phyloP scores from a whole-genome alignment of 2,888 invertebrate genomes.

The Limulus polyphemus region DNA sequence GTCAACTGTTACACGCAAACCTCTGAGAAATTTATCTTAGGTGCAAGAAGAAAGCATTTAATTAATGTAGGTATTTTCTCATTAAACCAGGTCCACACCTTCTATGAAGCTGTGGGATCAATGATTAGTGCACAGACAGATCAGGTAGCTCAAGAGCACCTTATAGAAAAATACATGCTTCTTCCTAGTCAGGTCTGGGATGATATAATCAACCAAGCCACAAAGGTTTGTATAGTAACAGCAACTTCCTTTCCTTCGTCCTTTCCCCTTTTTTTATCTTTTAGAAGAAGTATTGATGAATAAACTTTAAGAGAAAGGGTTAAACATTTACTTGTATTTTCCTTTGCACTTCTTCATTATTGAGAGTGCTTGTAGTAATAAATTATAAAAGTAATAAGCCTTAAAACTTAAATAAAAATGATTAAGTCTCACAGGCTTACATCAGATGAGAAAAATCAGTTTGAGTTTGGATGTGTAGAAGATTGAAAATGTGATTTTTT shows the following conservation, averaged over 20 bases:
- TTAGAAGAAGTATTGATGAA: slow-evolving; percentile 93
- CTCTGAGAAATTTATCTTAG: too few relatives aligned
- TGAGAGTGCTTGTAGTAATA: too few relatives aligned
- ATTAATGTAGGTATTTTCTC: too few relatives aligned
- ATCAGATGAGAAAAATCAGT: too few relatives aligned
- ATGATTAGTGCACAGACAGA: slow-evolving; percentile 97
- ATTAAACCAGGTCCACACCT: slow-evolving; percentile 60
- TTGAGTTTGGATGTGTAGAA: too few relatives aligned
- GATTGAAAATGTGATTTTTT: too few relatives aligned
- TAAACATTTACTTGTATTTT: background rate
- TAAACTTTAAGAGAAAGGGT: slow-evolving; percentile 14
- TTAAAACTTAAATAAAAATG: too few relatives aligned
- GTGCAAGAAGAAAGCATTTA: too few relatives aligned
- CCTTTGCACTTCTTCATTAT: background rate
- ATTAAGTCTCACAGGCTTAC: too few relatives aligned
- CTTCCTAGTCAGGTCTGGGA: slow-evolving; percentile 98
- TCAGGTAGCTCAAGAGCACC: slow-evolving; percentile 72
- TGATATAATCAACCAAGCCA: slow-evolving; percentile 91
- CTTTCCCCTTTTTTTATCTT: slow-evolving; percentile 32
- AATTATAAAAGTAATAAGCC: too few relatives aligned
- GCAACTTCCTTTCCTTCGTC: background rate
- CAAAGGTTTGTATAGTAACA: slow-evolving; percentile 46
- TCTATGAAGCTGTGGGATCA: slow-evolving; percentile 97
- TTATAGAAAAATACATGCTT: slow-evolving; percentile 95
- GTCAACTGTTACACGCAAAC: too few relatives aligned